Evolutionary conservation across 1,140 invertebrate genomes (phyloP).

Genomic region (Heliconius nattereri): DNA sequence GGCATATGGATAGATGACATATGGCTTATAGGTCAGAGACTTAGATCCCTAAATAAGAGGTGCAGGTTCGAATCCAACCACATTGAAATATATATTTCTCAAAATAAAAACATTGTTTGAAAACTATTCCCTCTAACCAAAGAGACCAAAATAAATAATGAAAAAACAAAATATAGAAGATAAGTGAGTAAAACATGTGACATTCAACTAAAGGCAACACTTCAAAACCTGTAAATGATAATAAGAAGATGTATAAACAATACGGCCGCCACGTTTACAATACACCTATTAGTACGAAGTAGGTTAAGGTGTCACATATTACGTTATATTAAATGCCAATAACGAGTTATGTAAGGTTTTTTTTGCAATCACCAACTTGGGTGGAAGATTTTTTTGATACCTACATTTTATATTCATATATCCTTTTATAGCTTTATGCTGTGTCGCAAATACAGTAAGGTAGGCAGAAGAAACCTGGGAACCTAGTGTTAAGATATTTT

Average conservation of each 20-base stretch:
- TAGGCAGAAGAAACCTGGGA: background rate
- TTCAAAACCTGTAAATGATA: background rate
- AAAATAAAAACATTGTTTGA: no score
- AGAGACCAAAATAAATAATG: no score
- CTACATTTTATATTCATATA: background rate
- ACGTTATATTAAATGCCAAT: constrained; percentile 9
- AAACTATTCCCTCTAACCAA: no score
- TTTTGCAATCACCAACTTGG: background rate
- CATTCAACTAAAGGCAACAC: background rate
- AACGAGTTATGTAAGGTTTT: background rate
- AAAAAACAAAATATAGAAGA: no score
- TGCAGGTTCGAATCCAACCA: no score
- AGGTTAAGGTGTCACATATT: constrained; percentile 6
- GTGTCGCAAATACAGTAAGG: background rate
- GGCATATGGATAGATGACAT: no score
- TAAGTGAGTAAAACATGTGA: no score
- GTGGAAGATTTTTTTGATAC: background rate
- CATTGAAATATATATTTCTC: no score
- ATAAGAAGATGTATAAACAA: constrained; percentile 7
- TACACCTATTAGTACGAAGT: background rate
- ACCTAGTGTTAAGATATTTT: background rate
- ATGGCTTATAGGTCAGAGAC: no score
- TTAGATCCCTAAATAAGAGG: no score
- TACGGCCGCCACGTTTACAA: background rate
- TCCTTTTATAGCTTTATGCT: background rate